These are phyloP conservation scores for Rhagium mordax DNA, from an alignment of 2,888 invertebrate genomes.

Conservation along the genomic window DNA sequence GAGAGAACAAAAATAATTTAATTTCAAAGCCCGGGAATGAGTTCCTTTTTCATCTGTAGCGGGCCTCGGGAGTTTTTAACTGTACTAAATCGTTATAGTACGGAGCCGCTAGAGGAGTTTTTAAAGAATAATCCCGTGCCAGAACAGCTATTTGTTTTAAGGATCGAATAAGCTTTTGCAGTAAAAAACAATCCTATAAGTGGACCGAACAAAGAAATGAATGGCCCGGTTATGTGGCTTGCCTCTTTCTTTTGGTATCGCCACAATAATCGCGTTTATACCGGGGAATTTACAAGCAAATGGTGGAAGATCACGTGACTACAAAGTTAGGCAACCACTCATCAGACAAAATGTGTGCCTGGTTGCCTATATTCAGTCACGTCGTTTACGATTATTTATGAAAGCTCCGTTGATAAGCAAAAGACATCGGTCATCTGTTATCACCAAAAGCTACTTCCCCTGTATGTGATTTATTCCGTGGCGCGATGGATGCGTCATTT, in stretches of 20 bases:
- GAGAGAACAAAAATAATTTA: constrained; percentile 26
- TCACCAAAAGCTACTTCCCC: no score
- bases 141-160: constrained; percentile 18
- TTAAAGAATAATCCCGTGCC: constrained; percentile 17
- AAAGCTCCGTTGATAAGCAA: no score
- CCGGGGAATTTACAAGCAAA: no score
- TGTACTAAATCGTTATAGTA: constrained; percentile 32
- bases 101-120: constrained; percentile 12
- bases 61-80: constrained; percentile 19
- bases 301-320: no score
- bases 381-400: no score
- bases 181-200: constrained; percentile 6
- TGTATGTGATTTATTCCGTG: no score
- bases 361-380: no score
- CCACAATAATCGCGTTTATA: no score
- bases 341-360: no score
- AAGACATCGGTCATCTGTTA: no score
- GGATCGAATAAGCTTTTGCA: not conserved
- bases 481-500: no score
- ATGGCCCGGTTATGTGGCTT: not conserved
- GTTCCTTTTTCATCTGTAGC: constrained; percentile 17
- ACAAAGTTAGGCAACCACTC: no score
- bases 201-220: not conserved
- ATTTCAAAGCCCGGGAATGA: constrained; percentile 25
- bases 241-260: not conserved